phyloP scores from a whole-genome alignment of 2,113 vertebrate genomes.

The Chaetura pelagica region DNA sequence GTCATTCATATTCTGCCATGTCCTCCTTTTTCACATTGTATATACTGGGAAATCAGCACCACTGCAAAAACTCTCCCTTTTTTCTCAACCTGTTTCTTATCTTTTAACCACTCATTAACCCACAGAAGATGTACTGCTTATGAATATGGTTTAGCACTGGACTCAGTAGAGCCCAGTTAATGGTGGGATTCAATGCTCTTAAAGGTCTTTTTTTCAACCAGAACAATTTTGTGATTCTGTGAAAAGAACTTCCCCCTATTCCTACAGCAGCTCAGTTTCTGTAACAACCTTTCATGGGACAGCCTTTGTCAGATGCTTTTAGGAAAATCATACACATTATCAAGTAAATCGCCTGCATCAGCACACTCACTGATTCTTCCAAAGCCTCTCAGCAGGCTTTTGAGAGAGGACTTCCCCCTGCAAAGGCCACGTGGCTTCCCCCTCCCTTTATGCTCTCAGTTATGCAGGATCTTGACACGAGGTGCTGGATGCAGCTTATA shows the following conservation, averaged over 20 bases:
- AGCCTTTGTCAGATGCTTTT: neutral
- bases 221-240: no score
- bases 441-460: neutral
- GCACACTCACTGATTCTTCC: neutral
- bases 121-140: neutral
- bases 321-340: neutral
- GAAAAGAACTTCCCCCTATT: neutral
- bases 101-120: neutral
- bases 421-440: neutral
- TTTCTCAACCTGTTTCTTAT: neutral
- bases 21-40: neutral
- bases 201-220: no score
- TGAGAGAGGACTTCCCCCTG: neutral
- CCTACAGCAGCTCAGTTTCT: neutral
- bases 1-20: neutral
- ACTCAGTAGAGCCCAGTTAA: no score
- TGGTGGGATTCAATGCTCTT: no score
- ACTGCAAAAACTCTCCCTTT: neutral
- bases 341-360: neutral
- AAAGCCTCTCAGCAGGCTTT: neutral
- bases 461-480: neutral
- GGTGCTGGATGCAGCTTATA: neutral
- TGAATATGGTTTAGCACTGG: no score
- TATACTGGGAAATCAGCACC: neutral
- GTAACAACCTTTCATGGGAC: neutral